Evolutionary conservation across 2,113 vertebrate species (phyloP).

Genomic region (Stictonetta naevosa): DNA sequence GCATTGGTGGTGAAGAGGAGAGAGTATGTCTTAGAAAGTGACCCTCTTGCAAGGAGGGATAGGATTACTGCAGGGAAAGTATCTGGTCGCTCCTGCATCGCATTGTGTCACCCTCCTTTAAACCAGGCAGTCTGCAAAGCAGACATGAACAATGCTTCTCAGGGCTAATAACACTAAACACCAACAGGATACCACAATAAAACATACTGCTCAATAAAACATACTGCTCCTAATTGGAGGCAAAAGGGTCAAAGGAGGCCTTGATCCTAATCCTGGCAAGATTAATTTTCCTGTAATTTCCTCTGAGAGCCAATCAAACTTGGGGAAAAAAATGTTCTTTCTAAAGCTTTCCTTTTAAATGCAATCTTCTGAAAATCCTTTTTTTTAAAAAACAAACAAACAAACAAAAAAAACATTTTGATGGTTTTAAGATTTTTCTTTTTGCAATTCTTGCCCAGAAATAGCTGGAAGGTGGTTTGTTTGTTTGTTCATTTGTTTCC

Average conservation of each 20-base stretch:
- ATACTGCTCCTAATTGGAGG: neutral
- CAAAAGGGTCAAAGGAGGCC: neutral
- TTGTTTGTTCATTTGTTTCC: too few species aligned
- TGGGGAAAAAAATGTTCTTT: neutral
- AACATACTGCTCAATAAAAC: neutral
- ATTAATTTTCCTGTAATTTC: neutral
- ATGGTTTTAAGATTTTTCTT: neutral
- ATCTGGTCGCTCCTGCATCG: neutral
- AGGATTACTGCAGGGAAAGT: neutral
- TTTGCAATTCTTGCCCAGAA: neutral
- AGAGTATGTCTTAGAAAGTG: neutral
- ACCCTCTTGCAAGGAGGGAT: neutral
- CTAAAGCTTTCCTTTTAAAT: neutral
- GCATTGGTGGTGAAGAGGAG: neutral
- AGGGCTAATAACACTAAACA: neutral
- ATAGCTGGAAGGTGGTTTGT: neutral
- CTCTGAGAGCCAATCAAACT: neutral
- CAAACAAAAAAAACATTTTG: too few species aligned
- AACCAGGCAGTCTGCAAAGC: conserved; percentile 6
- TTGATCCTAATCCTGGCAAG: neutral
- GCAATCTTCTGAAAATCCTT: neutral
- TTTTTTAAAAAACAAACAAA: neutral
- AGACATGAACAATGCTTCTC: neutral
- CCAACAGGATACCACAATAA: neutral
- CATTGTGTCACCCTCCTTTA: conserved; percentile 12